Evolutionary conservation across 2,888 invertebrate genomes (phyloP).

Genomic region (Machimus rusticus): DNA sequence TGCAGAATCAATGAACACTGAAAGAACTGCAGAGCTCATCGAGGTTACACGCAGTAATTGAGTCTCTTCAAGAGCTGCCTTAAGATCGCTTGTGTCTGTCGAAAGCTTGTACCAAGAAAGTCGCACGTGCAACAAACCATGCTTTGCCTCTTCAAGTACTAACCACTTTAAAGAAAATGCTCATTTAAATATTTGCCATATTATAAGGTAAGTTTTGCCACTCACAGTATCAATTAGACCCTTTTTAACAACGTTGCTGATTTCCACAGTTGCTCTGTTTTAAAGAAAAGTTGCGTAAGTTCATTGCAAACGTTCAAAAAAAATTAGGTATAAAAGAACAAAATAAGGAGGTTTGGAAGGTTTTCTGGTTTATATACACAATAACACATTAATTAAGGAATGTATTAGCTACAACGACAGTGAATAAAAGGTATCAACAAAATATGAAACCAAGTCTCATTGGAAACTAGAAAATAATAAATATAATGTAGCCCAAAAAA

Average conservation of each 20-base stretch:
- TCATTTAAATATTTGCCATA: neutral
- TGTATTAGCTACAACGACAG: neutral
- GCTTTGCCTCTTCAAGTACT: constrained; percentile 92
- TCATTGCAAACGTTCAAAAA: neutral
- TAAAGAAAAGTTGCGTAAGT: neutral
- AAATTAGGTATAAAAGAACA: neutral
- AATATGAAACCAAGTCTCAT: neutral
- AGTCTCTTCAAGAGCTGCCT: constrained; percentile 77
- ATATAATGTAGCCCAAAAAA: neutral
- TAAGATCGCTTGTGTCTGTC: constrained; percentile 73
- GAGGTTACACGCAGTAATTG: constrained; percentile 76
- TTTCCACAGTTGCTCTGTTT: constrained; percentile 75
- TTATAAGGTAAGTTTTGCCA: neutral
- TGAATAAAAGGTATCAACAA: neutral
- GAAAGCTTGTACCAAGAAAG: constrained; percentile 88
- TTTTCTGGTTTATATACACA: neutral
- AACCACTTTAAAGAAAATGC: constrained; percentile 76
- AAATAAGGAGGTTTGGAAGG: neutral
- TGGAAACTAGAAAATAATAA: neutral
- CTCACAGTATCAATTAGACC: constrained; percentile 78
- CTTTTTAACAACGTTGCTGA: constrained; percentile 73
- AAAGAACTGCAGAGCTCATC: constrained; percentile 79
- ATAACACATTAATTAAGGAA: constrained; percentile 24
- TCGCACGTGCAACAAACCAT: constrained; percentile 90
- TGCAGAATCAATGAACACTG: constrained; percentile 91